Evolutionary conservation across 2,113 vertebrate species (phyloP).

Genomic region (Tragelaphus scriptus): DNA sequence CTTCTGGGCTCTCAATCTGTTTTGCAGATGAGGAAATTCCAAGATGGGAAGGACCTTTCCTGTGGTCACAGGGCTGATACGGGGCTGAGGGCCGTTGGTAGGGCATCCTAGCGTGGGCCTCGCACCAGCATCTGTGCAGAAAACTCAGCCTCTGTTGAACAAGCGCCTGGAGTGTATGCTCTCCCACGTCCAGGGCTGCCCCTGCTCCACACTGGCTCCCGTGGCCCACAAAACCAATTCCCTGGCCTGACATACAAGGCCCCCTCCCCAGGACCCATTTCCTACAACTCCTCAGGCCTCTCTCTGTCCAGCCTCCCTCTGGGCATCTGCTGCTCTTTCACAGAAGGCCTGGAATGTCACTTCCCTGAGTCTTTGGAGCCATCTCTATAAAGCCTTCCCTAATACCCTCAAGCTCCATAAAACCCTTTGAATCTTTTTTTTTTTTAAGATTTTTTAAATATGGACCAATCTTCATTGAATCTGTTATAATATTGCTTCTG

Average conservation of each 20-base stretch:
- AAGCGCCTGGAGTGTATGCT: background rate
- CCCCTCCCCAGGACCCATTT: background rate
- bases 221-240: background rate
- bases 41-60: slow-evolving; percentile 27
- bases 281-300: background rate
- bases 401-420: background rate
- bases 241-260: background rate
- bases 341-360: background rate
- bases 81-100: background rate
- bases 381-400: background rate
- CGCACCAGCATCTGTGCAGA: background rate
- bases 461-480: background rate
- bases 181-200: background rate
- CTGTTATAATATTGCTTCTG: background rate
- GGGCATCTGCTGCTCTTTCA: background rate
- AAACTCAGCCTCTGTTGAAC: background rate
- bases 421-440: background rate
- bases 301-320: background rate
- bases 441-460: background rate
- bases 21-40: slow-evolving; percentile 16
- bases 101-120: background rate
- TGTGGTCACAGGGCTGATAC: background rate
- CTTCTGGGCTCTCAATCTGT: background rate
- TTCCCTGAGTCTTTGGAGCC: background rate
- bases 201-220: background rate